Conservation (phyloP, 1,140 invertebrate genomes). For the Ridgeia piscesae region DNA sequence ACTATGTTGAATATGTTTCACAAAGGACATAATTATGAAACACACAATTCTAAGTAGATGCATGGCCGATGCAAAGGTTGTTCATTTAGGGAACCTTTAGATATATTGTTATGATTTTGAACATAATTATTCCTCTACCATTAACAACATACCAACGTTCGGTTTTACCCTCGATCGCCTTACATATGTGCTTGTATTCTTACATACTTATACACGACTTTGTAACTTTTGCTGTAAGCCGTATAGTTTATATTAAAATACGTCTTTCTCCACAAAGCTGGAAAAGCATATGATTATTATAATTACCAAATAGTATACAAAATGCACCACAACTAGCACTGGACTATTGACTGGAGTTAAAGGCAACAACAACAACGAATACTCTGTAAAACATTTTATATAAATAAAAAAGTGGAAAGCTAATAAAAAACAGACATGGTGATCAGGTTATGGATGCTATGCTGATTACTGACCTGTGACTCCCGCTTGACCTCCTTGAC, state of each 20-base stretch:
- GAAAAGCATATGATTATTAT: not conserved
- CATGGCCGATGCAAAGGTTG: not conserved
- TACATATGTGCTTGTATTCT: not conserved
- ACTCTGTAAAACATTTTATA: too few species aligned
- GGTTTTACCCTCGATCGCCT: not conserved
- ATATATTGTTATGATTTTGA: too few species aligned
- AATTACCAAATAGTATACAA: not conserved
- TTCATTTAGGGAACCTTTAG: not conserved
- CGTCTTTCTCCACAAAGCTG: not conserved
- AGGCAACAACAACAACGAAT: too few species aligned
- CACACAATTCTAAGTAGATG: not conserved
- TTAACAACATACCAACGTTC: not conserved
- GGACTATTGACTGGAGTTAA: not conserved
- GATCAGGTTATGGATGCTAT: not conserved
- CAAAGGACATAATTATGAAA: not conserved
- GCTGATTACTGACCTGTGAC: constrained; percentile 50
- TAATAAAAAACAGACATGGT: not conserved
- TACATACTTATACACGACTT: not conserved
- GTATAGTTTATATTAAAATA: not conserved
- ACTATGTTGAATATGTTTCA: not conserved
- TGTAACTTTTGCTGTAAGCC: not conserved
- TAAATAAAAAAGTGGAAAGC: too few species aligned
- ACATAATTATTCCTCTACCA: not conserved
- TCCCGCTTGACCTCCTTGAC: constrained; percentile 57
- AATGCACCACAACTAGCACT: not conserved